These are phyloP conservation scores for Philopedon plagiatum DNA, from an alignment of 2,888 invertebrate genomes.

Conservation along the genomic window DNA sequence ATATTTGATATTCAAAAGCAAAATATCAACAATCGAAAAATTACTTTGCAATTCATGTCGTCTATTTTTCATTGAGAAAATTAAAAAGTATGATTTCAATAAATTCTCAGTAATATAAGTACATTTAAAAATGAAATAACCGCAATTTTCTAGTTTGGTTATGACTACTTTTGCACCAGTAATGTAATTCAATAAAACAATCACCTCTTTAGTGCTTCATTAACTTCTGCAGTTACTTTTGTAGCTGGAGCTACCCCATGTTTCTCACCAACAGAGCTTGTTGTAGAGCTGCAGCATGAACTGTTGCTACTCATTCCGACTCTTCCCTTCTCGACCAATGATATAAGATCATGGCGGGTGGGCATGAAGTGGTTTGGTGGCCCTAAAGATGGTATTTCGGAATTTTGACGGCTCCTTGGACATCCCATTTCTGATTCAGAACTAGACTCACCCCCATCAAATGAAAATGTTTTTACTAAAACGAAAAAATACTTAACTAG, in stretches of 20 bases:
- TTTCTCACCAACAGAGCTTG: conserved; percentile 70
- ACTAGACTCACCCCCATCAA: conserved; percentile 78
- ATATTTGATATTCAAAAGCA: no score
- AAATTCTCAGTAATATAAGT: no score
- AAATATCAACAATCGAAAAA: no score
- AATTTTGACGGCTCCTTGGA: conserved; percentile 47
- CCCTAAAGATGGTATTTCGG: conserved; percentile 62
- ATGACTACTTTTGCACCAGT: no score
- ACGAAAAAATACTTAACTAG: conserved; percentile 40
- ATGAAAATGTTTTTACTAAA: conserved; percentile 74
- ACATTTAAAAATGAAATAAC: no score
- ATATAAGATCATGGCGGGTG: conserved; percentile 66
- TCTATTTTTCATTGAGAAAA: no score
- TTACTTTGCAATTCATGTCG: no score
- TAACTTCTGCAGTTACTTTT: conserved; percentile 63
- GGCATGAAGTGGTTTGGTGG: conserved; percentile 67
- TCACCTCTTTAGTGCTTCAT: conserved; percentile 60
- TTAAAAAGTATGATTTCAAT: no score
- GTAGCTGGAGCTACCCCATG: conserved; percentile 59
- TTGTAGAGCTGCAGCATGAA: conserved; percentile 72
- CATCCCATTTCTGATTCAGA: conserved; percentile 79
- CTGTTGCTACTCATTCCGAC: conserved; percentile 69
- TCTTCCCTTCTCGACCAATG: conserved; percentile 71
- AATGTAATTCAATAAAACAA: no score
- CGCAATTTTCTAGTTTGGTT: no score